These are phyloP conservation scores for Podarcis raffonei DNA, from an alignment of 2,113 vertebrate genomes.

Conservation along the genomic window DNA sequence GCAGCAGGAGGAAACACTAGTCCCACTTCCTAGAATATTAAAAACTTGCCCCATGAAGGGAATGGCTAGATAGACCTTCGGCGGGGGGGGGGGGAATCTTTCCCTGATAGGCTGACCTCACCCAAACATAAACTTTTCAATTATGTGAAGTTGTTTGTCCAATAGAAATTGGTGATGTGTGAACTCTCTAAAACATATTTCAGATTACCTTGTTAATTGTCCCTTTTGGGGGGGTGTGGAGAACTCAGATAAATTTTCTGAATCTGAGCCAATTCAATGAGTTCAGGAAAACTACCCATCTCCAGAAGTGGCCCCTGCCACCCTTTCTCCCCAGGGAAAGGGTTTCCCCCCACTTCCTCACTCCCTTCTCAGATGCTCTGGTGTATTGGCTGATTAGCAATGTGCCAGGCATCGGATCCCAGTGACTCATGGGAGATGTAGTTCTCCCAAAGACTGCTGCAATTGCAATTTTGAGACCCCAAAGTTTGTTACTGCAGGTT, in stretches of 20 bases:
- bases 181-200: neutral
- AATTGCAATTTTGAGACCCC: neutral
- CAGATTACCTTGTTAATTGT: neutral
- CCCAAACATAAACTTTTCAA: neutral
- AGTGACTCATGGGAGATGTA: neutral
- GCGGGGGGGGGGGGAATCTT: fast-evolving
- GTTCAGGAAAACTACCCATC: neutral
- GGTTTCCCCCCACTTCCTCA: neutral
- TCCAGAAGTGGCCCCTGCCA: neutral
- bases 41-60: neutral
- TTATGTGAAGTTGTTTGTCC: neutral
- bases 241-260: neutral
- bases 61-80: neutral
- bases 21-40: neutral
- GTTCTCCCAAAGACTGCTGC: neutral
- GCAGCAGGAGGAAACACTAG: neutral
- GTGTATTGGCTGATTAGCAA: neutral
- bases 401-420: too few relatives aligned
- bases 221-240: neutral
- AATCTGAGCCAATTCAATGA: neutral
- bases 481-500: neutral
- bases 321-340: too few relatives aligned
- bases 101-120: too few relatives aligned
- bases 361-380: neutral
- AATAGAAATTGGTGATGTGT: neutral